Conservation (phyloP, 1,140 invertebrate species). For the Drusus annulatus region DNA sequence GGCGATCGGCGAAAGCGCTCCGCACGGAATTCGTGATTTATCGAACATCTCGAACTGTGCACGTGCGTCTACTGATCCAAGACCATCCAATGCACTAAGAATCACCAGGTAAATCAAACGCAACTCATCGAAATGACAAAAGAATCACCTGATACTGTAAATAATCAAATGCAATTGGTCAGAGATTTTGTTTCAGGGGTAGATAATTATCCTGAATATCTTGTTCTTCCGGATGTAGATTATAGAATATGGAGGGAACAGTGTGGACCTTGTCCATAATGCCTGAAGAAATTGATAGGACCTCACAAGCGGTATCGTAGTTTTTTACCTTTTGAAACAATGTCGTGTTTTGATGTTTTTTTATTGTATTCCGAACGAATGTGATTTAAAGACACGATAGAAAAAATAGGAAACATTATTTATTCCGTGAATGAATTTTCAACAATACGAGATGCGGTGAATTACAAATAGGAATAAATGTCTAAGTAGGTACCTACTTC, state of each 20-base stretch:
- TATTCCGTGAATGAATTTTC: no score
- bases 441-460: no score
- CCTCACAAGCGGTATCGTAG: constrained; percentile 29
- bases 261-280: constrained; percentile 18
- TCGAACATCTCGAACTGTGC: constrained; percentile 39
- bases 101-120: background rate
- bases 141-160: background rate
- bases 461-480: no score
- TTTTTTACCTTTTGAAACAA: constrained; percentile 1
- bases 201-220: background rate
- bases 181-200: background rate
- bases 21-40: constrained; percentile 50
- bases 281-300: constrained; percentile 22
- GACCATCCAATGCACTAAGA: background rate
- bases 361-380: constrained; percentile 12
- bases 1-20: constrained; percentile 37
- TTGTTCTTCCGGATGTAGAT: constrained; percentile 15
- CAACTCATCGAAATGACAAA: background rate
- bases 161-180: background rate
- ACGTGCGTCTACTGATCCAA: constrained; percentile 36
- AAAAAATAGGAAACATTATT: constrained; percentile 7
- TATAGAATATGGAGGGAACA: background rate
- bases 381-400: constrained; percentile 19
- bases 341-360: constrained; percentile 20
- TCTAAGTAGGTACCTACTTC: no score